Evolutionary conservation across 2,113 vertebrate species (phyloP), one percentile per base, ranked within the genome.

Genomic region (Cyprinodon brontotheroides): DNA sequence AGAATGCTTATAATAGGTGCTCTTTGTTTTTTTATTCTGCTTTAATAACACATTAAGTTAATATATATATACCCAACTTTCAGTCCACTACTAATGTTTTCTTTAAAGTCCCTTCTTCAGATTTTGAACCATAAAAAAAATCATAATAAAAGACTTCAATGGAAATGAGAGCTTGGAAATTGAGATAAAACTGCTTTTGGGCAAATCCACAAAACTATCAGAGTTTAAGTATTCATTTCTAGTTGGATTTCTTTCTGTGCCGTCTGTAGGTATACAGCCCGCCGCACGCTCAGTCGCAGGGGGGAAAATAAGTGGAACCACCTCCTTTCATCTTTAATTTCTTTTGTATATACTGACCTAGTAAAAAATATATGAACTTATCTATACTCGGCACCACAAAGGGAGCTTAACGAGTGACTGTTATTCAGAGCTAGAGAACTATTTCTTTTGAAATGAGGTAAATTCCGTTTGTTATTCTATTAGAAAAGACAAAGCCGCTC

Each of bases 381-480:
- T 89, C 79, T 82, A 72, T 78, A 70, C 80, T 85, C 84, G 39
- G 20, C 80, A 80, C 72, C 70, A 70, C 29, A 50, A 69, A 69
- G 72, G 41, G 20, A 78, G 79, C 68, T 80, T 90, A 89, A 89
- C 73, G 78, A 88, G 78, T 83, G 76, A 78, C 70, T 83, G 68
- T 79, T 83, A 87, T 86, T 86, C 38, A 14, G 65, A 82, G 80
- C 22, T 3, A 85, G 80, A 68, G 70, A 91, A 87, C 76, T 63
- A 75, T 86, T 90, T 85, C 88, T 76, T 91, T 85, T 90, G 82
- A 89, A 88, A 91, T 68, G 81, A 67, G 84, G 87, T 87, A 90
- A 90, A 91, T 72, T 90, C 75, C 62, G 83, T 90, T 90, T 91
- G 88, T 88, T 91, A 87, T 92, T 88, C 82, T 90, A 91, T 88